Conservation (phyloP, 2,888 invertebrate genomes). For the Hipparchia semele region DNA sequence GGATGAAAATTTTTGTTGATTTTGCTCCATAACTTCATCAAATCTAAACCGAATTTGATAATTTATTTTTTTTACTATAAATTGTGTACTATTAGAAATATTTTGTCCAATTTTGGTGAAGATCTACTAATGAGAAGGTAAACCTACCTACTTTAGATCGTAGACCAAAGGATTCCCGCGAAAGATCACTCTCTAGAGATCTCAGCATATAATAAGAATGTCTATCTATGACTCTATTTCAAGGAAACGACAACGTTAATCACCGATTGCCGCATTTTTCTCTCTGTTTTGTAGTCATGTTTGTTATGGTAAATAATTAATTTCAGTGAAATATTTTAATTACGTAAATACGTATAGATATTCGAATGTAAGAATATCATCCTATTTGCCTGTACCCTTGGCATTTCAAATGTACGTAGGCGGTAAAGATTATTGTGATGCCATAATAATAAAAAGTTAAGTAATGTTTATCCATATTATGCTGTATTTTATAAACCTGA, state of each 20-base stretch:
- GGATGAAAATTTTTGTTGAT: too few species aligned
- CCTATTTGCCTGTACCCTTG: constrained; percentile 11
- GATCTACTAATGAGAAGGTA: too few species aligned
- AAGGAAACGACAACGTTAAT: neutral
- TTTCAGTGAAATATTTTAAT: constrained; percentile 16
- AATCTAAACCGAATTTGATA: too few species aligned
- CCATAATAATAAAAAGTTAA: neutral
- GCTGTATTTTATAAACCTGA: neutral
- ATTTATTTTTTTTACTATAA: too few species aligned
- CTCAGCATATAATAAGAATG: neutral
- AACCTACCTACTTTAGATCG: too few species aligned
- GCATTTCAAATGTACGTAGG: constrained; percentile 22
- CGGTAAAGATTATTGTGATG: constrained; percentile 9
- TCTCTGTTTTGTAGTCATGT: neutral
- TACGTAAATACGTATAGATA: neutral
- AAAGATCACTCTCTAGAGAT: too few species aligned
- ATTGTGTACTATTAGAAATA: too few species aligned
- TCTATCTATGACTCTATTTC: neutral
- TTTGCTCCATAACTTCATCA: too few species aligned
- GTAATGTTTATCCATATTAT: constrained; percentile 4
- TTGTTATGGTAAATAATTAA: constrained; percentile 12
- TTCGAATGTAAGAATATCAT: neutral
- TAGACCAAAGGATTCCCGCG: too few species aligned
- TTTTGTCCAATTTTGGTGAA: too few species aligned
- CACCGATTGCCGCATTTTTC: constrained; percentile 4